Percentiles rank a stretch among this genome's conserved stretches.
Conservation (phyloP, 2,888 invertebrate species). For the Tupiocoris notatus region DNA sequence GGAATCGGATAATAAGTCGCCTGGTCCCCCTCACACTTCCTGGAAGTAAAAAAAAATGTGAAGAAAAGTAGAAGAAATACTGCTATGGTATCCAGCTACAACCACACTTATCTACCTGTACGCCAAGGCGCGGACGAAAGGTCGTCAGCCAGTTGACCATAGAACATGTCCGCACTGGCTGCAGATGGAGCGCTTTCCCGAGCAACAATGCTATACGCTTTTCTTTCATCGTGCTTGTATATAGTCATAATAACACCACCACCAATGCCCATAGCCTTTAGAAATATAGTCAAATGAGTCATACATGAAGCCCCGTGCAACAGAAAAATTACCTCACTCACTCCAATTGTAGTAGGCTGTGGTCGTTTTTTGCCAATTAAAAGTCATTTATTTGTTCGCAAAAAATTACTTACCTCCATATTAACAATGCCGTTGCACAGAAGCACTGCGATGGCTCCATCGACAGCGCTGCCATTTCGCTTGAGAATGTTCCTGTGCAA, state of each 20-base stretch:
- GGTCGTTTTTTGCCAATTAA: no score
- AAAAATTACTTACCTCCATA: conserved; percentile 23
- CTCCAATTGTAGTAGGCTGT: no score
- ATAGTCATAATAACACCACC: conserved; percentile 80
- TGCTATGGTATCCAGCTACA: no score
- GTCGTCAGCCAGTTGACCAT: conserved; percentile 2
- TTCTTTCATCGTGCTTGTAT: conserved; percentile 62
- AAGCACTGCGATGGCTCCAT: conserved; percentile 54
- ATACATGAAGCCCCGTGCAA: no score
- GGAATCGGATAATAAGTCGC: no score
- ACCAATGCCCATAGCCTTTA: conserved; percentile 58
- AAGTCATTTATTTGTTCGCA: no score
- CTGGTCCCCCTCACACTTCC: no score
- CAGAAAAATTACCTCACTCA: no score
- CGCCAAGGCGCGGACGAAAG: conserved; percentile 24
- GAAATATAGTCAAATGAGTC: no score
- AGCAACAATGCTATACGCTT: conserved; percentile 67
- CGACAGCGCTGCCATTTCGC: conserved; percentile 54
- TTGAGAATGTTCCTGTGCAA: conserved; percentile 53
- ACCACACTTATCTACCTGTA: no score
- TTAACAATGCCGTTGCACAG: conserved; percentile 55
- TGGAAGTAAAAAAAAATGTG: no score
- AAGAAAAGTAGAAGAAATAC: not conserved
- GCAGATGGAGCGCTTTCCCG: conserved; percentile 71
- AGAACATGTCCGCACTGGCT: conserved; percentile 62